phyloP scores from a whole-genome alignment of 2,797 vertebrate species.

The Lates japonicus region DNA sequence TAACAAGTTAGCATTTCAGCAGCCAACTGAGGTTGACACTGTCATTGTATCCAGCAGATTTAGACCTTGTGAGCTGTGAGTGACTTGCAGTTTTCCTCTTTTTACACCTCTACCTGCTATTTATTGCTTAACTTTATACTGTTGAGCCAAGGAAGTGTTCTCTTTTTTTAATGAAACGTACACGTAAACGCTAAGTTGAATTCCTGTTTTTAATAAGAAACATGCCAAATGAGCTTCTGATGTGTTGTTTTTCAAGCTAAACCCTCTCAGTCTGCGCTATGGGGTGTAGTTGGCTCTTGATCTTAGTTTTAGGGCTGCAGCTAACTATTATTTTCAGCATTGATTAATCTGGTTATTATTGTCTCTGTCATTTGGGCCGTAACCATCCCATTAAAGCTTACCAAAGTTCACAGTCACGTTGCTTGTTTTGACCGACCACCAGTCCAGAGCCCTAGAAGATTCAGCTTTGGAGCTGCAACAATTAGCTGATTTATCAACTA shows the following conservation, averaged over 20 bases:
- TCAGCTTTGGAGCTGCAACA: background rate
- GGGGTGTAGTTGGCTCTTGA: background rate
- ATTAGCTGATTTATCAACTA: too few species aligned
- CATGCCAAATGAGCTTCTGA: background rate
- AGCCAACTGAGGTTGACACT: slow-evolving; percentile 17
- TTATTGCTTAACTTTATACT: background rate
- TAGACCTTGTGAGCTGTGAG: slow-evolving; percentile 12
- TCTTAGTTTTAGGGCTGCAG: background rate
- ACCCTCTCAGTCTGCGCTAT: background rate
- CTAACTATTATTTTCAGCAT: background rate
- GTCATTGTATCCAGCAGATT: slow-evolving; percentile 22
- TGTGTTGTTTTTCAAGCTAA: background rate
- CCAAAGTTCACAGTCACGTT: too few species aligned
- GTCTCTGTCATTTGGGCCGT: background rate
- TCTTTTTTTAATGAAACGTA: background rate
- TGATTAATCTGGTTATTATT: background rate
- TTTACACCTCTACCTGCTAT: background rate
- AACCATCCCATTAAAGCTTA: background rate
- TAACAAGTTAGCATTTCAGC: slow-evolving; percentile 37
- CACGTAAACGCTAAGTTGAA: background rate
- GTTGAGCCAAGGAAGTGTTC: background rate
- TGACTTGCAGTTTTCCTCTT: slow-evolving; percentile 10
- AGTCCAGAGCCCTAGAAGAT: too few species aligned
- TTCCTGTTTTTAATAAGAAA: background rate
- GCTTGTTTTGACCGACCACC: too few species aligned